Percentiles rank a stretch among this genome's conserved stretches.
These are phyloP conservation scores for Bilobella aurantiaca DNA, from an alignment of 1,140 invertebrate species.

Conservation along the genomic window DNA sequence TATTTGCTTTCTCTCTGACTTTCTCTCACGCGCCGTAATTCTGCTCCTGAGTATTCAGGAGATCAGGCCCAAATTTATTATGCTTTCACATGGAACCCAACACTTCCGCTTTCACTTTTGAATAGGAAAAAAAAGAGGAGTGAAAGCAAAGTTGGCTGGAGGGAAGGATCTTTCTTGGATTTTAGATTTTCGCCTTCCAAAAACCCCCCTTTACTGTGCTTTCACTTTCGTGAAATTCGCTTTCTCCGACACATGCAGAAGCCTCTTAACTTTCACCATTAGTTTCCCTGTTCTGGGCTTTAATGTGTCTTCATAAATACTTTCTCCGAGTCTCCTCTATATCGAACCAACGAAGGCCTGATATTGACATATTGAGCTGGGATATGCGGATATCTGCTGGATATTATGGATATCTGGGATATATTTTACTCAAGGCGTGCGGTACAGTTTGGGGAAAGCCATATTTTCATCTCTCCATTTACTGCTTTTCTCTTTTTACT, in stretches of 20 bases:
- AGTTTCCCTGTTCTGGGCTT: neutral
- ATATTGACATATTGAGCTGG: conserved; percentile 5
- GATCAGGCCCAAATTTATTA: too few relatives aligned
- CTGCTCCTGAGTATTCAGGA: too few relatives aligned
- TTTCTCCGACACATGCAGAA: neutral
- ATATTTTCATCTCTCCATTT: too few relatives aligned
- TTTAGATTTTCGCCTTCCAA: too few relatives aligned
- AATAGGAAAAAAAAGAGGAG: neutral
- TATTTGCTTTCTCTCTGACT: neutral
- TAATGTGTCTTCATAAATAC: conserved; percentile 5
- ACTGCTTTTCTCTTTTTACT: too few relatives aligned
- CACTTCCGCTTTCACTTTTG: neutral
- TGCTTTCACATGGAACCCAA: neutral
- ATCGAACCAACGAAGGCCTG: neutral
- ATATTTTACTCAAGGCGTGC: too few relatives aligned
- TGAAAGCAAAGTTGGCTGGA: too few relatives aligned
- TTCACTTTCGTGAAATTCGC: neutral
- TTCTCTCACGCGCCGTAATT: neutral
- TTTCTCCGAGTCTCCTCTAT: too few relatives aligned
- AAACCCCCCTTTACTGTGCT: too few relatives aligned
- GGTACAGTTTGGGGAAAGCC: too few relatives aligned
- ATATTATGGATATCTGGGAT: too few relatives aligned
- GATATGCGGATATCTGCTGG: too few relatives aligned
- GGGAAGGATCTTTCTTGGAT: neutral
- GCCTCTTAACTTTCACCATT: neutral